Evolutionary conservation across 2,797 vertebrate genomes (phyloP).

Genomic region (Coilia nasus): DNA sequence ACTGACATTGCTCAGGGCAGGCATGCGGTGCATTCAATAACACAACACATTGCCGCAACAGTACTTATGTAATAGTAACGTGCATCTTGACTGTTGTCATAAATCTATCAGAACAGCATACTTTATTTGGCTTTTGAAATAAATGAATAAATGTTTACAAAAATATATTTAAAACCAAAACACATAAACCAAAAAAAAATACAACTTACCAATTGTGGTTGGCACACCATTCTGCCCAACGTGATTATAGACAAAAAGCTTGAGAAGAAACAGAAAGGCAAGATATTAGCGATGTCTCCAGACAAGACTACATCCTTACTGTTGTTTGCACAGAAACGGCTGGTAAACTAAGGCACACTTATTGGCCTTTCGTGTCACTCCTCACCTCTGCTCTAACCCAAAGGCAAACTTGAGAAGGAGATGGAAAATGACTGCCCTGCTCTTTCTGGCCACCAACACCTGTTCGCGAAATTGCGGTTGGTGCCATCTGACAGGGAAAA

Average conservation of each 20-base stretch:
- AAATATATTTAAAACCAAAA: neutral
- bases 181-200: neutral
- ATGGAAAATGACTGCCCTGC: conserved; percentile 29
- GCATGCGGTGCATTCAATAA: conserved; percentile 1
- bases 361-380: conserved; percentile 19
- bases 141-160: neutral
- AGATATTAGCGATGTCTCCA: neutral
- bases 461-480: neutral
- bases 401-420: conserved; percentile 48
- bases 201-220: conserved; percentile 73
- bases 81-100: neutral
- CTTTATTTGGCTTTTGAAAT: neutral
- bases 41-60: neutral
- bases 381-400: conserved; percentile 40
- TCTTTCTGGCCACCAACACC: conserved; percentile 9
- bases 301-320: conserved; percentile 11
- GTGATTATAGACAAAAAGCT: conserved; percentile 78
- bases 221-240: conserved; percentile 70
- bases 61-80: neutral
- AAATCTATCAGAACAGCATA: neutral
- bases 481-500: neutral
- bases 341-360: conserved; percentile 36
- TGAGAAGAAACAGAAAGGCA: neutral
- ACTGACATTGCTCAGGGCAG: neutral
- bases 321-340: conserved; percentile 30